Conservation (phyloP, 1,140 invertebrate species). For the Radopholus similis region DNA sequence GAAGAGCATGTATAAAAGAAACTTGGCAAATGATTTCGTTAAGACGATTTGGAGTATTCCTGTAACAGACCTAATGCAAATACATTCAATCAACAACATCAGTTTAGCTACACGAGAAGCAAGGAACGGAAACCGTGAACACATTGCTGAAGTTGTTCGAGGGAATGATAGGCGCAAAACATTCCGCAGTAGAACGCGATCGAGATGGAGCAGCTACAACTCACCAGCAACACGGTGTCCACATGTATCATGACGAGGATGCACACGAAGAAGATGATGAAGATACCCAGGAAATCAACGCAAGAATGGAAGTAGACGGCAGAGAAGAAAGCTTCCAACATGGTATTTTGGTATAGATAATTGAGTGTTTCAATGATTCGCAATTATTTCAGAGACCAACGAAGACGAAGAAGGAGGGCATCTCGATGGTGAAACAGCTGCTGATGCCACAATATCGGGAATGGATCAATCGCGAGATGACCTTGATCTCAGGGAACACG, state of each 20-base stretch:
- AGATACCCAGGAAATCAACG: not conserved
- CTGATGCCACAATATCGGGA: not conserved
- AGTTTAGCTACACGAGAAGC: slow-evolving; percentile 25
- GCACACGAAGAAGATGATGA: not conserved
- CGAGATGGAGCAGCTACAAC: not conserved
- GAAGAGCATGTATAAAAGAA: slow-evolving; percentile 26
- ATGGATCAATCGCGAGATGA: not conserved
- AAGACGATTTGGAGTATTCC: slow-evolving; percentile 26
- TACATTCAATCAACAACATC: too few species aligned
- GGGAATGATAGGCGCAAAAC: not conserved
- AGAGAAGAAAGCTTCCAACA: not conserved
- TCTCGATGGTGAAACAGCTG: not conserved
- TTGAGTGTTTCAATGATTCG: too few species aligned
- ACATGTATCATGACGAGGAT: too few species aligned
- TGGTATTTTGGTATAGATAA: too few species aligned
- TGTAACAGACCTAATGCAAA: not conserved
- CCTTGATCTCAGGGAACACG: not conserved
- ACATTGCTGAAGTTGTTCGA: slow-evolving; percentile 23
- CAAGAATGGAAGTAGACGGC: slow-evolving; percentile 4
- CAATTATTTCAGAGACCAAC: too few species aligned
- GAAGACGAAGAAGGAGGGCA: not conserved
- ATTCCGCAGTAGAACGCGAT: not conserved
- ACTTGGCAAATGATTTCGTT: slow-evolving; percentile 25
- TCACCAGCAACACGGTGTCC: not conserved
- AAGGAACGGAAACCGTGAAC: slow-evolving; percentile 26